phyloP scores from a whole-genome alignment of 2,113 vertebrate genomes.

The Menidia beryllina region DNA sequence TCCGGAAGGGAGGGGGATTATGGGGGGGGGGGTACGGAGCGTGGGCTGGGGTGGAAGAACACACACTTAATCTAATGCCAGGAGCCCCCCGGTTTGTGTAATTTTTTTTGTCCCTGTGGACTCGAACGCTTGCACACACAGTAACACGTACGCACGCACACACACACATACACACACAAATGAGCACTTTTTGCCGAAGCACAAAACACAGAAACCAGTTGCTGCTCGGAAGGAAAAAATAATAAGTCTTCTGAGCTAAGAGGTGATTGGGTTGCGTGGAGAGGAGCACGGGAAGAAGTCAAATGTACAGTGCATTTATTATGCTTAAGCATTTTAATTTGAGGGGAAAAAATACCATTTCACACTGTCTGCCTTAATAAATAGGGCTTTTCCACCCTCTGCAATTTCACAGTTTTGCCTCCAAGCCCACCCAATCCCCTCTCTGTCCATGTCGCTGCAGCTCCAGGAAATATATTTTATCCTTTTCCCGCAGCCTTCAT shows the following conservation, averaged over 20 bases:
- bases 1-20: slow-evolving; percentile 73
- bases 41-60: slow-evolving; percentile 76
- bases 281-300: slow-evolving; percentile 69
- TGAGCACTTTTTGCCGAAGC: slow-evolving; percentile 42
- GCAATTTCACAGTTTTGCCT: slow-evolving; percentile 87
- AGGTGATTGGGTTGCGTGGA: slow-evolving; percentile 59
- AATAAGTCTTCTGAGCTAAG: slow-evolving; percentile 61
- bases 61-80: slow-evolving; percentile 88
- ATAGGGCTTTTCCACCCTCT: slow-evolving; percentile 83
- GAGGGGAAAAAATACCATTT: slow-evolving; percentile 82
- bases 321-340: slow-evolving; percentile 87
- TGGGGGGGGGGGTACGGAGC: slow-evolving; percentile 65
- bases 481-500: slow-evolving; percentile 83
- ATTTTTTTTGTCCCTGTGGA: slow-evolving; percentile 76
- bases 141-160: slow-evolving; percentile 33
- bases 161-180: slow-evolving; percentile 33
- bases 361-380: slow-evolving; percentile 88
- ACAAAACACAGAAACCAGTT: slow-evolving; percentile 69
- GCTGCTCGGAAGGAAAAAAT: slow-evolving; percentile 73
- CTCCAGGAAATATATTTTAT: slow-evolving; percentile 80
- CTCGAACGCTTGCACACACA: no score
- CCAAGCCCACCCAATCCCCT: slow-evolving; percentile 75
- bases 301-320: slow-evolving; percentile 84
- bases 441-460: slow-evolving; percentile 65
- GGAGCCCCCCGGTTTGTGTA: slow-evolving; percentile 77